Conservation (phyloP, 2,797 vertebrate species). For the Tympanoctomys barrerae region DNA sequence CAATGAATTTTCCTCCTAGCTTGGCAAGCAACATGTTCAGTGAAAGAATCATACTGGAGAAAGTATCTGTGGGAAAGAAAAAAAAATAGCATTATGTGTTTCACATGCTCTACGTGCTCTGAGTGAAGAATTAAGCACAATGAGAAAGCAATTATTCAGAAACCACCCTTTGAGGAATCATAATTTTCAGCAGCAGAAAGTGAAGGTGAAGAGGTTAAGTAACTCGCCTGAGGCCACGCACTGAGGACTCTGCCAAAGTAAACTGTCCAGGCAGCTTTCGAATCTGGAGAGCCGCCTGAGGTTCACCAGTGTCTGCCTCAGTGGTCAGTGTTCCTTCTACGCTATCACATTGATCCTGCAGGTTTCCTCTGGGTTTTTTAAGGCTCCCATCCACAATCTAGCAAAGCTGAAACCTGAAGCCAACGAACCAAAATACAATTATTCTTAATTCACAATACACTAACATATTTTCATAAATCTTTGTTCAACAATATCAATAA, state of each 20-base stretch:
- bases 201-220: not conserved
- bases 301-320: not conserved
- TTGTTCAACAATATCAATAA: not conserved
- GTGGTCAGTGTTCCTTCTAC: not conserved
- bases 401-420: not conserved
- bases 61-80: not conserved
- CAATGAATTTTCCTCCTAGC: not conserved
- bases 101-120: not conserved
- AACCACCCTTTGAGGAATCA: not conserved
- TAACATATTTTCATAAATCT: conserved; percentile 2
- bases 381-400: not conserved
- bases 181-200: conserved; percentile 48
- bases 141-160: conserved; percentile 43
- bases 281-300: not conserved
- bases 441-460: not conserved
- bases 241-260: not conserved
- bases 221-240: not conserved
- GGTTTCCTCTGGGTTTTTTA: not conserved
- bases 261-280: not conserved
- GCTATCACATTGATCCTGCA: not conserved
- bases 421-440: not conserved
- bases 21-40: not conserved
- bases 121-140: conserved; percentile 38
- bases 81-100: not conserved
- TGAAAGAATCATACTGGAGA: conserved; percentile 2